A percentile compares a stretch with the other conserved stretches of the same genome.
Conservation (phyloP, 2,797 vertebrate genomes). For the Pipistrellus nathusii region DNA sequence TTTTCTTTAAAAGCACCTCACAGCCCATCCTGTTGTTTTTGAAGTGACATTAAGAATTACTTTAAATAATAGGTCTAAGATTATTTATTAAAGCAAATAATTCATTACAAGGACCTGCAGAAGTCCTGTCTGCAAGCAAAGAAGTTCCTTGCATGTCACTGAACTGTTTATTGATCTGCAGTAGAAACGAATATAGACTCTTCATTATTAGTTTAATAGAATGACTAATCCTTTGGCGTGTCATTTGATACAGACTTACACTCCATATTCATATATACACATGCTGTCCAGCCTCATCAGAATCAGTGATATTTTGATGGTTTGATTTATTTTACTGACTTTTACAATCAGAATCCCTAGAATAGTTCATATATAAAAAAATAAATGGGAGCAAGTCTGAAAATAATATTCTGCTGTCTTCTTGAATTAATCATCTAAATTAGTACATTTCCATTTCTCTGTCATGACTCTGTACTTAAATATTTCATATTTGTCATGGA, state of each 20-base stretch:
- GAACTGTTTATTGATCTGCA: slow-evolving; percentile 66
- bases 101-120: not conserved
- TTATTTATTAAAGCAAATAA: slow-evolving; percentile 67
- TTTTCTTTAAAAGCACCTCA: slow-evolving; percentile 36
- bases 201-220: slow-evolving; percentile 65
- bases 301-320: slow-evolving; percentile 86
- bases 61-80: slow-evolving; percentile 67
- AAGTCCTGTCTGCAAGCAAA: slow-evolving; percentile 62
- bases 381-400: slow-evolving; percentile 56
- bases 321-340: slow-evolving; percentile 85
- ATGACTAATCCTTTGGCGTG: slow-evolving; percentile 75
- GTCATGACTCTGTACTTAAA: slow-evolving; percentile 52
- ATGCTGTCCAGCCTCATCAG: slow-evolving; percentile 80
- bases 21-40: slow-evolving; percentile 29
- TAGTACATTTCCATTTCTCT: slow-evolving; percentile 68
- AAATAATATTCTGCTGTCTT: slow-evolving; percentile 44
- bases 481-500: slow-evolving; percentile 59
- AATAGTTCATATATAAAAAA: slow-evolving; percentile 74
- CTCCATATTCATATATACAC: slow-evolving; percentile 78
- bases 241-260: slow-evolving; percentile 80
- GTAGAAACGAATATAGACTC: slow-evolving; percentile 76
- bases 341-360: slow-evolving; percentile 74
- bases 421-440: slow-evolving; percentile 70
- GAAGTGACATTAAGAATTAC: slow-evolving; percentile 57
- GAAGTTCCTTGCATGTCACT: slow-evolving; percentile 69